Evolutionary conservation across 2,888 invertebrate genomes (phyloP).

Genomic region (Parnassius apollo): DNA sequence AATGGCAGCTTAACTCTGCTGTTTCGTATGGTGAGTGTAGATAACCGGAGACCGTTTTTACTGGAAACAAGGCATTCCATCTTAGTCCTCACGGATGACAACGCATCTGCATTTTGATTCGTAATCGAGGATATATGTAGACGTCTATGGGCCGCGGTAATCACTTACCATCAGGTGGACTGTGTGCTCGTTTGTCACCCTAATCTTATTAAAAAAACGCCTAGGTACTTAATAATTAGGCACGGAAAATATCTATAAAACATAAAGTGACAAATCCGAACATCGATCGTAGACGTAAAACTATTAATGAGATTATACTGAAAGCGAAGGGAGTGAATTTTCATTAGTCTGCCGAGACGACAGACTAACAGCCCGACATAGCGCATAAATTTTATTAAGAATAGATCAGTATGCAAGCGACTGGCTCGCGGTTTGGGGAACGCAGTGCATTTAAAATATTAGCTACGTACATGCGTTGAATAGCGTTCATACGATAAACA

Average conservation of each 20-base stretch:
- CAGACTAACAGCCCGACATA: conserved; percentile 4
- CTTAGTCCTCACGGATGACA: too few species aligned
- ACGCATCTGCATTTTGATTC: too few species aligned
- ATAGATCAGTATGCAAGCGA: conserved; percentile 25
- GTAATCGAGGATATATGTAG: too few species aligned
- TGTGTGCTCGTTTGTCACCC: too few species aligned
- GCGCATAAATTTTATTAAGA: conserved; percentile 18
- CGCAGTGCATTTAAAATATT: conserved; percentile 8
- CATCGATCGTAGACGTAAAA: not conserved
- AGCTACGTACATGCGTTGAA: conserved; percentile 9
- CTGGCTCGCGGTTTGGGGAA: conserved; percentile 12
- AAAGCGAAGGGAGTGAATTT: conserved; percentile 8
- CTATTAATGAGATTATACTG: conserved; percentile 12
- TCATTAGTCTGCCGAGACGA: conserved; percentile 8
- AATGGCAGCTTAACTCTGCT: too few species aligned
- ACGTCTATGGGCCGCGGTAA: too few species aligned
- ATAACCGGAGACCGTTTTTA: too few species aligned
- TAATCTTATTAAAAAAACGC: too few species aligned
- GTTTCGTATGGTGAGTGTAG: too few species aligned
- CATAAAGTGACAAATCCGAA: not conserved
- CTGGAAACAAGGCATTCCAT: too few species aligned
- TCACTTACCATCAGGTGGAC: too few species aligned
- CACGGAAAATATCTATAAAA: not conserved
- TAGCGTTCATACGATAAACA: conserved; percentile 17
- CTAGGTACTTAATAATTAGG: too few species aligned